Evolutionary conservation across 64 coral and sea anemone genomes (phyloP), one percentile per base, ranked within the genome.

Genomic region (Actinia equina): DNA sequence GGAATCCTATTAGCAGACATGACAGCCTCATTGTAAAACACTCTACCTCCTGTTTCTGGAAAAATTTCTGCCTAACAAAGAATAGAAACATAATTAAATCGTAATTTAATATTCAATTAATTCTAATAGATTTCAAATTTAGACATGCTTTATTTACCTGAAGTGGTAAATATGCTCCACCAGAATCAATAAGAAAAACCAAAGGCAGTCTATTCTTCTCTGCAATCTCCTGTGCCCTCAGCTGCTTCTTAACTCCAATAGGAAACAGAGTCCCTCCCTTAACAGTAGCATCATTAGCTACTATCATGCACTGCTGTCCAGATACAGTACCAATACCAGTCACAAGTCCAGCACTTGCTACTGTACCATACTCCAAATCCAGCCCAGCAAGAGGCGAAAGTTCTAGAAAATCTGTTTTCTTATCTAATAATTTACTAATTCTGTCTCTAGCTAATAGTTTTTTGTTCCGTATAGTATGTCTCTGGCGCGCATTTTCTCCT

Each of bases 231-330:
- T 95, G 93, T 54, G 93, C 97, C 56, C 97, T 92, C 42, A 99
- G 85, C 27, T 99, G 97, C 45, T 99, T 99, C 82, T 90, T 99
- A 1, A 99, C 97, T 67, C 93, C 88, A 56, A 99, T 93, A 9
- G 97, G 97, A 70, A 92, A 99, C 27, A 94, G 56, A 14, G 97
- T 95, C n/a, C 97, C 97, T 44, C 93, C 97, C 89, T 99, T 99
- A 2, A 99, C 97, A 86, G 97, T 99, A n/a, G 97, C 97, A 91
- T 99, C 97, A 87, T 93, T 99, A 16, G 93, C 97, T 59, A 95
- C 49, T 43, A 99, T 85, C 0, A 99, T 82, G 52, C 90, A 95
- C 37, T 87, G 65, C 64, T 93, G 86, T 41, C 93, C 97, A 41
- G 97, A 85, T 14, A 99, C 76, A 17, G 63, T 64, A 18, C 97